Evolutionary conservation across 2,797 vertebrate genomes (phyloP), one percentile per base, ranked within the genome.

Genomic region (Lepus oiostolus): DNA sequence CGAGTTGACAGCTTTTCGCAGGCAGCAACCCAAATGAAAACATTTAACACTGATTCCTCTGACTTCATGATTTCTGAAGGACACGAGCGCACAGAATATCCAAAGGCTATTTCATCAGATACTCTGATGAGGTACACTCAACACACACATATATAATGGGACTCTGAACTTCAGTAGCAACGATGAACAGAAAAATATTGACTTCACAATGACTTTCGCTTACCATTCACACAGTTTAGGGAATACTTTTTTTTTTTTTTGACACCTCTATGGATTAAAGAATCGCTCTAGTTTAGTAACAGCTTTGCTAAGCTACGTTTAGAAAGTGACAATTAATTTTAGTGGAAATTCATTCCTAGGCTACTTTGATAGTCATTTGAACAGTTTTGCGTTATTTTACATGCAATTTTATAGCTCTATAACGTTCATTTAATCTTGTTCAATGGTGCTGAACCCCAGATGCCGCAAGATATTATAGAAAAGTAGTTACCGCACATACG

Each of bases 361-460:
- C 88, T 95, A 95, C 95, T 97, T 17, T 97, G 95, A 97, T 90
- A 95, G n/a, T 93, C 91, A 95, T 97, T 96, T 85, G 95, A 98
- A 97, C 93, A 96, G 83, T 92, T 96, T 62, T 92, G 93, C 9
- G 65, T 92, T 75, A 95, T 95, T 98, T 96, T 97, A 93, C 96
- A 97, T 88, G 93, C 91, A 76, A 19, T 67, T 97, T 97, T 97
- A 96, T 96, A 95, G 96, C 96, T 97, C 96, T 91, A 28, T 72
- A 93, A 94, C 3, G 11, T 82, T 97, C 91, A 95, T 83, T 97
- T 97, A 97, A 96, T 97, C 84, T 94, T 93, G 94, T 95, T 97
- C 96, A 97, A 97, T 96, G 95, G 95, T 96, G 95, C 92, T 96
- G 95, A 97, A 96, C 94, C 97, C 96, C 93, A 96, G 92, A 97